These are phyloP conservation scores for Nyctalus aviator DNA, from an alignment of 2,797 vertebrate genomes.

Conservation along the genomic window DNA sequence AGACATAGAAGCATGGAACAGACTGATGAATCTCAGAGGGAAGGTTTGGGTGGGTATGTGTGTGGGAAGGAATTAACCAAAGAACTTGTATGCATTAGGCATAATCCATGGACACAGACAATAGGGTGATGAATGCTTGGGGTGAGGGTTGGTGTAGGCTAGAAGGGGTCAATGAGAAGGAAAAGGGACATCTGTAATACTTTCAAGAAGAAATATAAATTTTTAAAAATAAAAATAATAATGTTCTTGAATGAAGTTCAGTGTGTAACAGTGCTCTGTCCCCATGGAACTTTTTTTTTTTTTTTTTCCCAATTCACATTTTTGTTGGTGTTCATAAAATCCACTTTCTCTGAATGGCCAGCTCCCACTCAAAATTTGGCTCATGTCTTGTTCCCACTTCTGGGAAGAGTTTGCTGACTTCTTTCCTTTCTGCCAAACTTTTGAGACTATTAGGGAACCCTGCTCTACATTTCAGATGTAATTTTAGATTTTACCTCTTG, in stretches of 20 bases:
- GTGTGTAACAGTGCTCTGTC: neutral
- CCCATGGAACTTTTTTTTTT: neutral
- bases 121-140: too few relatives aligned
- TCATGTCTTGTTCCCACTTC: neutral
- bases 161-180: too few relatives aligned
- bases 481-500: neutral
- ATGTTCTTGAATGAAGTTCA: neutral
- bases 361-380: neutral
- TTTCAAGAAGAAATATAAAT: neutral
- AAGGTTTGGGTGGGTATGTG: too few relatives aligned
- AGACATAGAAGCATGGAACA: too few relatives aligned
- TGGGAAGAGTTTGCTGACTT: neutral
- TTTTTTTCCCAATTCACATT: neutral
- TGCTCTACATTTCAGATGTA: neutral
- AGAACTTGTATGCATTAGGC: too few relatives aligned
- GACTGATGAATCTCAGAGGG: too few relatives aligned
- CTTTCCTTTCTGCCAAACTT: neutral
- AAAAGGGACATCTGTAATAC: too few relatives aligned
- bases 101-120: too few relatives aligned
- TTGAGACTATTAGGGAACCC: neutral
- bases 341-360: neutral
- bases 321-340: neutral
- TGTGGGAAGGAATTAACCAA: too few relatives aligned
- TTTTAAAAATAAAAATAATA: neutral
- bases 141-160: too few relatives aligned